A percentile compares a stretch with the other conserved stretches of the same genome.
Conservation (phyloP, 1,140 invertebrate species). For the Drosophila eugracilis region DNA sequence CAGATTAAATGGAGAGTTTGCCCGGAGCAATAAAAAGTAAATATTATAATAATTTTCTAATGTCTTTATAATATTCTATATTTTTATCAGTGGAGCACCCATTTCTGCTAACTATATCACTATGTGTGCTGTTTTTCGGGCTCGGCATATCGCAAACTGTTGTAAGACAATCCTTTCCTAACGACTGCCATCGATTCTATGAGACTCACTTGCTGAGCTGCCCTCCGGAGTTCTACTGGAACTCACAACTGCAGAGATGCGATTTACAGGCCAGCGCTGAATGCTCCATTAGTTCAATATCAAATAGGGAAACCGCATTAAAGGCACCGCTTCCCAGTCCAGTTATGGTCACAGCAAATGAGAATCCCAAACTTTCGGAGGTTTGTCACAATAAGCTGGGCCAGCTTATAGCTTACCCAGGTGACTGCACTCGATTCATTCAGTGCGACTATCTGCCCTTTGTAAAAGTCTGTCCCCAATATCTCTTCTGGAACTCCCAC, state of each 20-base stretch:
- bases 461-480: slow-evolving; percentile 52
- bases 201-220: slow-evolving; percentile 25
- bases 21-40: slow-evolving; percentile 10
- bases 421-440: slow-evolving; percentile 51
- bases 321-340: background rate
- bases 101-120: background rate
- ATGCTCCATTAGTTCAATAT: background rate
- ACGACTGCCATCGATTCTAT: slow-evolving; percentile 44
- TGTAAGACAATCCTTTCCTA: slow-evolving; percentile 8
- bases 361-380: background rate
- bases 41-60: background rate
- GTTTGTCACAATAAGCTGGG: slow-evolving; percentile 29
- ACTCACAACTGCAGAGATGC: slow-evolving; percentile 28
- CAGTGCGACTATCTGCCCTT: slow-evolving; percentile 64
- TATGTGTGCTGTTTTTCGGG: slow-evolving; percentile 1
- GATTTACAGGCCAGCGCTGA: background rate
- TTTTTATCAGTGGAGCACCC: slow-evolving; percentile 21
- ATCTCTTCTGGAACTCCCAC: slow-evolving; percentile 61
- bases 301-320: background rate
- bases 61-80: background rate
- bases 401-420: slow-evolving; percentile 47
- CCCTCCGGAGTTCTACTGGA: slow-evolving; percentile 42
- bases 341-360: background rate
- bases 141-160: slow-evolving; percentile 4
- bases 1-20: background rate